Base-by-base conservation (phyloP, 2,797 vertebrate genomes). In the Galago senegalensis region DNA sequence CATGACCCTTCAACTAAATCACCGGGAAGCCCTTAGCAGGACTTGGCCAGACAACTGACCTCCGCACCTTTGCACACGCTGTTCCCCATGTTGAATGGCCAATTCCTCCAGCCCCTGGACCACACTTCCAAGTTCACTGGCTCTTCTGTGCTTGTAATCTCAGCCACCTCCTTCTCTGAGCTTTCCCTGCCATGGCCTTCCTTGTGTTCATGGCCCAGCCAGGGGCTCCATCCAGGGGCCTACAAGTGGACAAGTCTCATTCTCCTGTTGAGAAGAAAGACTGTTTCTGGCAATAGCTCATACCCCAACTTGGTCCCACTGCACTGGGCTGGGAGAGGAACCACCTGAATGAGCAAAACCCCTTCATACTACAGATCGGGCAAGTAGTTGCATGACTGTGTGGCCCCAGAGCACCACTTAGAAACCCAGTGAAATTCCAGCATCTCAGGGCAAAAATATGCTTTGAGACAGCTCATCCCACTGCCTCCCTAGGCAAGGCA, bases 301-400 rank as follows among this genome's bases (percentile, higher is more conserved):
- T 46, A 43, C 85, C 20, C 58, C 49, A 0, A 31, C 84, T 34
- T 67, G 34, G 89, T 56, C 82, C 65, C 7, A 20, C 40, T 46
- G 60, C 4, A 23, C 93, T 67, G 18, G 29, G 46, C 63, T 75
- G 53, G 43, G 81, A 56, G 1, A 29, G 20, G 5, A 34, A 23
- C 3, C n/a, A 43, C 90, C 34, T 11, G 16, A 58, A 27, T 0
- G 40, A 82, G 60, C 46, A 27, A 11, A 72, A 96, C 86, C 53
- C 85, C 60, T 25, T 3, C 2, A 67, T 34, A 96, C 89, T n/a
- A 72, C 17, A 93, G 89, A 90, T 75, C 67, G 27, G 80, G 82
- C 12, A 11, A 96, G 88, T 56, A 95, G 90, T 85, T 92, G 84
- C 60, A 81, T 87, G 9, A 0, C 82, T 89, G 1, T 37, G 27